phyloP scores from a whole-genome alignment of 2,113 vertebrate species.

The Rousettus leschenaultii region DNA sequence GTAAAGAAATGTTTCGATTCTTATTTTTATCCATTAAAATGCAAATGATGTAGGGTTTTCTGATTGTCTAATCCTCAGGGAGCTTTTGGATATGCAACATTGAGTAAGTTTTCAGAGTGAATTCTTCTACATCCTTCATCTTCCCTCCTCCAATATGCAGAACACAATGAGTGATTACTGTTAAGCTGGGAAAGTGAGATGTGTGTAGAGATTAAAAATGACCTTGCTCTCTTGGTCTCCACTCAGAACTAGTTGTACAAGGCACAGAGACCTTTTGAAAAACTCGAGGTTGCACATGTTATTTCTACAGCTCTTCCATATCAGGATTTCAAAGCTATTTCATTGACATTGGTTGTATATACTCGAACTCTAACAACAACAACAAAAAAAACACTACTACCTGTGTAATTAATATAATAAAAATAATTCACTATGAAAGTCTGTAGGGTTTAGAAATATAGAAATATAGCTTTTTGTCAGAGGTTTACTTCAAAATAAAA shows the following conservation, averaged over 20 bases:
- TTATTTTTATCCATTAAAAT: constrained; percentile 79
- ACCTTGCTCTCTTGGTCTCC: constrained; percentile 31
- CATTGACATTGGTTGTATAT: not conserved
- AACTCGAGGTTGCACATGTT: not conserved
- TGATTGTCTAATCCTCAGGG: constrained; percentile 74
- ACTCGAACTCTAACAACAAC: not conserved
- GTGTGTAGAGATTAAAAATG: constrained; percentile 11
- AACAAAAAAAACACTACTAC: not conserved
- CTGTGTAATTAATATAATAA: not conserved
- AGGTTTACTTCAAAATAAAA: not conserved
- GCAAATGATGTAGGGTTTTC: constrained; percentile 76
- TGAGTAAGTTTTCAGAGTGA: constrained; percentile 55
- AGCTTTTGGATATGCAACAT: constrained; percentile 70
- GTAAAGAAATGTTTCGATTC: constrained; percentile 75
- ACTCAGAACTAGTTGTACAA: not conserved
- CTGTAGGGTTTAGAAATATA: not conserved
- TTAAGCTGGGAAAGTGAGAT: constrained; percentile 18
- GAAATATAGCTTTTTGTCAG: not conserved
- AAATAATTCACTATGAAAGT: not conserved
- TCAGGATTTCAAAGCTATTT: not conserved
- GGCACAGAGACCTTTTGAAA: not conserved
- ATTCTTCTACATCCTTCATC: constrained; percentile 34
- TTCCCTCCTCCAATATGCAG: constrained; percentile 17
- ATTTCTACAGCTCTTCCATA: not conserved
- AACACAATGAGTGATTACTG: constrained; percentile 25